Evolutionary conservation across 2,113 vertebrate genomes (phyloP).

Genomic region (Microtus richardsoni): DNA sequence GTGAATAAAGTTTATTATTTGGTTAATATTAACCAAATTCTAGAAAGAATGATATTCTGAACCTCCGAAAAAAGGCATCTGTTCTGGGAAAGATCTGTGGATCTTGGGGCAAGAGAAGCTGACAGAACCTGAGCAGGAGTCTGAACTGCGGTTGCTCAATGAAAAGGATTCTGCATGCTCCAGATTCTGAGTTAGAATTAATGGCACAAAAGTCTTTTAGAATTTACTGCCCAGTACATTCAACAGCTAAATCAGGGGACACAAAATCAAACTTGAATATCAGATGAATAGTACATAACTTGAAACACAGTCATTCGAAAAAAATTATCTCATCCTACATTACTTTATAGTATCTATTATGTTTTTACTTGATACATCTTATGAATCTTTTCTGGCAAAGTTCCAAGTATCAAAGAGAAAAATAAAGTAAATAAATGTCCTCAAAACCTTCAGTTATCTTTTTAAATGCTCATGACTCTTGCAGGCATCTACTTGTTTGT

Average conservation of each 20-base stretch:
- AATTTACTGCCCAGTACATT: neutral
- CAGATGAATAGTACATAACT: neutral
- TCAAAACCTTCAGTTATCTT: neutral
- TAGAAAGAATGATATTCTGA: neutral
- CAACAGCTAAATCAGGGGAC: neutral
- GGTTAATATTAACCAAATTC: neutral
- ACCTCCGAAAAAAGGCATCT: neutral
- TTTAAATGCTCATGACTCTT: neutral
- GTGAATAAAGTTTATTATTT: too few species aligned
- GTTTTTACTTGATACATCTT: slow-evolving; percentile 35
- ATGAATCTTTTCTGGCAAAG: neutral
- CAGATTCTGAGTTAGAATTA: neutral
- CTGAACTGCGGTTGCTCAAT: rapidly evolving
- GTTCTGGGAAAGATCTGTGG: neutral
- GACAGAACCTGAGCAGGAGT: rapidly evolving
- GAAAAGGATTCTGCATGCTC: rapidly evolving
- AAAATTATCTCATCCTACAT: neutral
- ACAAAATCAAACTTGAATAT: slow-evolving; percentile 2
- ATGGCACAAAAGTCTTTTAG: neutral
- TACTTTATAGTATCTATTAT: neutral
- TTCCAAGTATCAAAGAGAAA: neutral
- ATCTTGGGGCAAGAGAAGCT: neutral
- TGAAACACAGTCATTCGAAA: neutral
- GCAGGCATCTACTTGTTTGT: neutral
- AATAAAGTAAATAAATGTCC: neutral